Percentiles rank a stretch among this genome's conserved stretches.
Conservation (phyloP, 2,797 vertebrate species). For the Esox lucius region DNA sequence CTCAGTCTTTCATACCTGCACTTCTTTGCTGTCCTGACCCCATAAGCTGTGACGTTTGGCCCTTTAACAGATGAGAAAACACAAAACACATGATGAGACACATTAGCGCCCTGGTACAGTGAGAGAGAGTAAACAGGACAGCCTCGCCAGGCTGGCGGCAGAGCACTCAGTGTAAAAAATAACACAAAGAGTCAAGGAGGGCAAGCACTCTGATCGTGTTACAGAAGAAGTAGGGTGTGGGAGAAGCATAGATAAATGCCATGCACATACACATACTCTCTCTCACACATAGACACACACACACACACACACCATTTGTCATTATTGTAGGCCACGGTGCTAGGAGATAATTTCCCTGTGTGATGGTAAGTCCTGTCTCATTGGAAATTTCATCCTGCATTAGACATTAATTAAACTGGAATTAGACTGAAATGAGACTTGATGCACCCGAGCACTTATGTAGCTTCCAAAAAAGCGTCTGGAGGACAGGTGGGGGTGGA, state of each 20-base stretch:
- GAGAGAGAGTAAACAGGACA: not conserved
- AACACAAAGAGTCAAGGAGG: not conserved
- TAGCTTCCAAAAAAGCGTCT: no score
- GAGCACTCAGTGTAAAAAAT: not conserved
- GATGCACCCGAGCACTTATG: not conserved
- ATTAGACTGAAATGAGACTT: not conserved
- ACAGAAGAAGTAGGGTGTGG: not conserved
- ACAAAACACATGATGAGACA: not conserved
- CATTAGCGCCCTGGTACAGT: not conserved
- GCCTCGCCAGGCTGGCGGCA: not conserved
- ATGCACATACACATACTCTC: not conserved
- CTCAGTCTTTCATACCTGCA: not conserved
- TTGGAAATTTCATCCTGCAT: not conserved
- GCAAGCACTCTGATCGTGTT: not conserved
- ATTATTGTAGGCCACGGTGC: not conserved
- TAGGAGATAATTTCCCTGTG: no score
- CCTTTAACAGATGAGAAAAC: not conserved
- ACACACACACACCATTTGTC: not conserved
- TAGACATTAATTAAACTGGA: no score
- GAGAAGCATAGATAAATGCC: not conserved
- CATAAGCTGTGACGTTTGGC: not conserved
- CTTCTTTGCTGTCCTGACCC: not conserved
- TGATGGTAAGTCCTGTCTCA: not conserved
- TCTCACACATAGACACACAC: not conserved
- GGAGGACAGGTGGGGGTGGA: no score